Conservation (phyloP, 2,113 vertebrate genomes). For the Engystomops pustulosus region DNA sequence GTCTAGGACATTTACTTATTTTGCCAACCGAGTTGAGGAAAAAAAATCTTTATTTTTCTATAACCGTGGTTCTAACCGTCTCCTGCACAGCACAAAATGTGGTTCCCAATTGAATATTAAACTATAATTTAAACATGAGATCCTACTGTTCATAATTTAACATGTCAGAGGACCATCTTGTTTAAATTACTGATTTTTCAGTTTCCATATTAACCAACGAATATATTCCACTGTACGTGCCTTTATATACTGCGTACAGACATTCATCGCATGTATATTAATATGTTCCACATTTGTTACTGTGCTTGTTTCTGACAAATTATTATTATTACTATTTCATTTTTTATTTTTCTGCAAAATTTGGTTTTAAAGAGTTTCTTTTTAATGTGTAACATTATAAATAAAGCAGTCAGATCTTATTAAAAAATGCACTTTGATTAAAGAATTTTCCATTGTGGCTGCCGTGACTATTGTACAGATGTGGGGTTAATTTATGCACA, state of each 20-base stretch:
- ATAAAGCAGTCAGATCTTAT: constrained; percentile 8
- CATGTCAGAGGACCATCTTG: constrained; percentile 48
- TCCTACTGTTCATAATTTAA: constrained; percentile 55
- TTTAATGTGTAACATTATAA: constrained; percentile 12
- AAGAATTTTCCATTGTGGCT: neutral
- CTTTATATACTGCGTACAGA: constrained; percentile 33
- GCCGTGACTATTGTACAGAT: neutral
- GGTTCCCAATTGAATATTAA: constrained; percentile 58
- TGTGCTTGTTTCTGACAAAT: neutral
- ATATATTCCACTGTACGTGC: constrained; percentile 46
- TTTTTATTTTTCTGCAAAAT: constrained; percentile 18
- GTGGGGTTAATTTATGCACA: neutral
- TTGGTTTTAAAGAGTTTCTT: neutral
- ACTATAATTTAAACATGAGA: constrained; percentile 32
- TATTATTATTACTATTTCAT: neutral
- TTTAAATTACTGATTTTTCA: constrained; percentile 54
- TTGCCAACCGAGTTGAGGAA: neutral
- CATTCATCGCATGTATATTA: constrained; percentile 24
- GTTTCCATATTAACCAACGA: constrained; percentile 40
- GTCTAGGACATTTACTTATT: neutral
- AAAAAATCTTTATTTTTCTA: neutral
- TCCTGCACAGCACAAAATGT: constrained; percentile 49
- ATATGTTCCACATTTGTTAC: constrained; percentile 35
- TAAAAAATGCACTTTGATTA: constrained; percentile 1
- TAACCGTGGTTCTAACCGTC: constrained; percentile 22